phyloP scores from a whole-genome alignment of 2,888 invertebrate genomes.

The Muscina levida region DNA sequence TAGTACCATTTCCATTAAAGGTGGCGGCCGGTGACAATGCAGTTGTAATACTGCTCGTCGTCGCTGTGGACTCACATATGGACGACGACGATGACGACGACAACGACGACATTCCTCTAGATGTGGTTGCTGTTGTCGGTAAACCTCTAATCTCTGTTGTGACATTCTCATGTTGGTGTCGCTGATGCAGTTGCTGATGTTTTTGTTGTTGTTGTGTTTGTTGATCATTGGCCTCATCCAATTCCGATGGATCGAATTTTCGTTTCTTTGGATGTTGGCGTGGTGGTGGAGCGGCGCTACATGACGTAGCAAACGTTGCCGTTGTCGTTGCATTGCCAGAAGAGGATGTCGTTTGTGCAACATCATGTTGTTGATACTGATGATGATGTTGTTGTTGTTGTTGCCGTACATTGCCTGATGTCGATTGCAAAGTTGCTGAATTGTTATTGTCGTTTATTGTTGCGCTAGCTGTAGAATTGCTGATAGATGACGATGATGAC shows the following conservation, averaged over 20 bases:
- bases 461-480: constrained; percentile 78
- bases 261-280: constrained; percentile 96
- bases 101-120: constrained; percentile 5
- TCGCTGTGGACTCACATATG: constrained; percentile 40
- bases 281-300: constrained; percentile 69
- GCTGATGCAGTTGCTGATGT: constrained; percentile 67
- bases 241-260: constrained; percentile 79
- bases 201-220: constrained; percentile 70
- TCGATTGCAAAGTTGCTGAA: constrained; percentile 79
- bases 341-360: constrained; percentile 29
- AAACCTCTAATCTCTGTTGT: constrained; percentile 34
- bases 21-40: constrained; percentile 5
- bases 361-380: constrained; percentile 72
- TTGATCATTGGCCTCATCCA: constrained; percentile 73
- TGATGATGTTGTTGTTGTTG: constrained; percentile 85
- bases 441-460: constrained; percentile 79
- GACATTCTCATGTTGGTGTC: constrained; percentile 44
- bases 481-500: constrained; percentile 74
- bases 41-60: constrained; percentile 20
- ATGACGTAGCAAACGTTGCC: constrained; percentile 76
- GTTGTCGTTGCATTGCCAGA: constrained; percentile 82
- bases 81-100: constrained; percentile 27
- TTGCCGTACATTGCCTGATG: constrained; percentile 71
- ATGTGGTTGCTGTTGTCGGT: background rate
- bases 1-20: constrained; percentile 44